A percentile compares a stretch with the other conserved stretches of the same genome.
phyloP scores from a whole-genome alignment of 2,113 vertebrate species.

The Oreocharis arfaki region DNA sequence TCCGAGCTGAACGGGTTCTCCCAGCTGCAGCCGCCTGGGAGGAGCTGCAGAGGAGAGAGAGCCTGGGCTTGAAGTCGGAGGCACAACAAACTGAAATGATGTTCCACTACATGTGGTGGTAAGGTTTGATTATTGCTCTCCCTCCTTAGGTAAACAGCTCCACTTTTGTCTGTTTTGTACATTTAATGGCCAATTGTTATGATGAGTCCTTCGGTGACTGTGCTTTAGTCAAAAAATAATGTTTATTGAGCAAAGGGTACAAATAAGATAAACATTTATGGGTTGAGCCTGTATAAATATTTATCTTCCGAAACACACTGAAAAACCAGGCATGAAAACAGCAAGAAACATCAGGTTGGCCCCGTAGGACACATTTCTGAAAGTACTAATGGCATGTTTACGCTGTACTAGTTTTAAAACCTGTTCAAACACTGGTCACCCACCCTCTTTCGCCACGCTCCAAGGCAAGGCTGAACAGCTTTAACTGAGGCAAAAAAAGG shows the following conservation, averaged over 20 bases:
- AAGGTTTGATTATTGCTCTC: not conserved
- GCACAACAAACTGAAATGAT: not conserved
- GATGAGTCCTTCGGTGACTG: not conserved
- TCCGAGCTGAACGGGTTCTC: not conserved
- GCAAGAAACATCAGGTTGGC: not conserved
- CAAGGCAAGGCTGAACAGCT: not conserved
- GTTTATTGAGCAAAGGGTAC: not conserved
- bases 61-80: not conserved
- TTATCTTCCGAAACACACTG: not conserved
- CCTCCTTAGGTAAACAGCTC: not conserved
- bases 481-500: not conserved
- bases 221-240: not conserved
- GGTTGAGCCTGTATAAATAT: not conserved
- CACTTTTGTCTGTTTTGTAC: not conserved
- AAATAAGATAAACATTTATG: not conserved
- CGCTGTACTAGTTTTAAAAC: not conserved
- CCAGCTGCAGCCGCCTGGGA: not conserved
- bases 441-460: not conserved
- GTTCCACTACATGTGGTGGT: not conserved
- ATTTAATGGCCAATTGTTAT: not conserved
- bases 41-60: fast-evolving
- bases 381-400: not conserved
- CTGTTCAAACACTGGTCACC: not conserved
- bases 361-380: not conserved
- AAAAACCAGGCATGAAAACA: not conserved